A percentile compares a stretch with the other conserved stretches of the same genome.
Conservation (phyloP, 2,797 vertebrate genomes). For the Xenopus petersii region DNA sequence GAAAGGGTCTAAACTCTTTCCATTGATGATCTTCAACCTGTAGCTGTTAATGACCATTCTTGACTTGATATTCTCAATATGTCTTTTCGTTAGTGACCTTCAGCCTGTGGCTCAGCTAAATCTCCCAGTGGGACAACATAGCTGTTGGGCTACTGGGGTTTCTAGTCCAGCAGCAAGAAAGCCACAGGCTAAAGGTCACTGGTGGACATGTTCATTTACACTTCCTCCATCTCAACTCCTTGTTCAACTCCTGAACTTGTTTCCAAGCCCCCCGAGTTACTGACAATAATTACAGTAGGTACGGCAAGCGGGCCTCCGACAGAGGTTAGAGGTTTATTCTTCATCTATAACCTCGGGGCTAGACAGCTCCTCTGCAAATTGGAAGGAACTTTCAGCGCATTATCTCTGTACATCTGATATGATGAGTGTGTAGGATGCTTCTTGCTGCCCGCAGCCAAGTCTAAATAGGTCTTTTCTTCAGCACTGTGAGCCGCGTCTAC, state of each 20-base stretch:
- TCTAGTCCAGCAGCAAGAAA: too few relatives aligned
- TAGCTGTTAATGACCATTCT: too few relatives aligned
- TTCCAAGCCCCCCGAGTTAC: not conserved
- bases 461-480: constrained; percentile 50
- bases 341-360: constrained; percentile 51
- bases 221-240: too few relatives aligned
- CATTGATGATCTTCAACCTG: too few relatives aligned
- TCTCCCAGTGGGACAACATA: too few relatives aligned
- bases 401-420: constrained; percentile 47
- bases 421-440: constrained; percentile 52
- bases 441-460: constrained; percentile 56
- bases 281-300: not conserved
- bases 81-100: too few relatives aligned
- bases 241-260: not conserved
- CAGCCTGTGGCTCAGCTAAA: too few relatives aligned
- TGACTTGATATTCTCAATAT: too few relatives aligned
- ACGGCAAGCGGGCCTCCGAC: not conserved
- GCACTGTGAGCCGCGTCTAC: constrained; percentile 31
- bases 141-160: too few relatives aligned
- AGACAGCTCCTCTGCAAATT: constrained; percentile 44
- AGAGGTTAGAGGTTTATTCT: not conserved
- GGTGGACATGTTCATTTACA: too few relatives aligned
- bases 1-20: too few relatives aligned
- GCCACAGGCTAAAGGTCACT: too few relatives aligned
- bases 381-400: constrained; percentile 51